Evolutionary conservation across 2,888 invertebrate species (phyloP), one percentile per base, ranked within the genome.

Genomic region (Drosophila macrospina): DNA sequence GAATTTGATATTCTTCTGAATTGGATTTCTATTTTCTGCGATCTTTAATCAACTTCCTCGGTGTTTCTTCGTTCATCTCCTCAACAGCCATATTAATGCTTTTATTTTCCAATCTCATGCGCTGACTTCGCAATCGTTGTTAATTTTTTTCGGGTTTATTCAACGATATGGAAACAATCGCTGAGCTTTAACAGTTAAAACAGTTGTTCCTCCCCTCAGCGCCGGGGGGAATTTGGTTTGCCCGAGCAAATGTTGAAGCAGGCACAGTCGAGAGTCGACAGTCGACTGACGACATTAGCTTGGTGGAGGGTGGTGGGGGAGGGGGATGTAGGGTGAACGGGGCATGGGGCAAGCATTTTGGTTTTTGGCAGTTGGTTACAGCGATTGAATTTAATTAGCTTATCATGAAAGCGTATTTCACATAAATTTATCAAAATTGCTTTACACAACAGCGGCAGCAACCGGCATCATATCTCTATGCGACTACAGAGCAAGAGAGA

Each of bases 351-450:
- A 15, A 10, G 42, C 45, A 61, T 70, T 83, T 88, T 51, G 88
- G 88, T 83, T 83, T 85, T 86, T 76, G 86, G 83, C 62, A 86
- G 86, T 80, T 83, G 88, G 83, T 83, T 88, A 88, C 83, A 83
- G 86, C 88, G 86, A 88, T 88, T 85, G 88, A 85, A 85, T 88
- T 88, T 88, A 85, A 85, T 85, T 88, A 85, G 84, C 84, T 85
- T 85, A 85, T 85, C 88, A 88, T 88, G 88, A 88, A 85, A 85
- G 84, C 88, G 86, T 88, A 85, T 85, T 85, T 83, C 86, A 74
- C 88, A 85, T 88, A 85, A 85, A 85, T 85, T 88, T 85, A 85
- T 85, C 84, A 85, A 85, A 88, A 88, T 85, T 85, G 86, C 88
- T 75, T 83, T 78, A 74, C 80, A 80, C 88, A 84, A 75, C 82